Base-by-base conservation (phyloP, 1,140 invertebrate genomes). In the Homalodisca vitripennis region DNA sequence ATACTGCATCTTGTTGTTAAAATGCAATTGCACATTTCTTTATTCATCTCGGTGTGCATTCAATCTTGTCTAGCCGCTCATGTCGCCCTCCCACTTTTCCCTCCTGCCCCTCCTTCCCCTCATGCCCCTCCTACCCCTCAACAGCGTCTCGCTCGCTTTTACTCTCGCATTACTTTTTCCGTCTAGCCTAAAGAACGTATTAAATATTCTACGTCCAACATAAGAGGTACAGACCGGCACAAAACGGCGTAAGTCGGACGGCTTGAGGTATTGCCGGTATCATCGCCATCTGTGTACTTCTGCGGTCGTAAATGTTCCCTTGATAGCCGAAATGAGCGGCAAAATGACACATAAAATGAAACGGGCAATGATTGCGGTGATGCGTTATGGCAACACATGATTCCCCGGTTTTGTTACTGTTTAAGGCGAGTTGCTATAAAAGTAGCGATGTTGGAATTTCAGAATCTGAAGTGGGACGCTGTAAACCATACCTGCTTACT, bases 1-100 rank as follows among this genome's bases (percentile, higher is more conserved):
- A 68, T 68, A 68, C 46, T 68, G 67, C 67, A 68, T 68, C 67
- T 67, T 55, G 67, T 62, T 68, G 67, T 68, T 68, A 62, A 68
- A 68, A 68, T 68, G 67, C 67, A 68, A 68, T 68, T 68, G 67
- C 67, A 68, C 53, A 62, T 68, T 68, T 68, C 67, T 68, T 68
- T 68, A 68, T 68, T 68, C 67, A 68, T 68, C 67, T 60, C 51
- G 26, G 53, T 62, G 55, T 26, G 67, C 57, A 55, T 68, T 68
- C 67, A 68, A 68, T 68, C 67, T 68, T 68, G 67, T 68, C 67
- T 68, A 62, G 48, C 34, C 20, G 30, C 65, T 60, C 34, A 27
- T 22, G 20, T 27, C 29, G 14, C 53, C 48, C 53, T 60, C 67
- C 67, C 67, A 55, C 66, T 29, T 53, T 24, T n/a, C 46, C 66